A percentile compares a stretch with the other conserved stretches of the same genome.
Conservation (phyloP, 2,888 invertebrate genomes). For the Timema podura region DNA sequence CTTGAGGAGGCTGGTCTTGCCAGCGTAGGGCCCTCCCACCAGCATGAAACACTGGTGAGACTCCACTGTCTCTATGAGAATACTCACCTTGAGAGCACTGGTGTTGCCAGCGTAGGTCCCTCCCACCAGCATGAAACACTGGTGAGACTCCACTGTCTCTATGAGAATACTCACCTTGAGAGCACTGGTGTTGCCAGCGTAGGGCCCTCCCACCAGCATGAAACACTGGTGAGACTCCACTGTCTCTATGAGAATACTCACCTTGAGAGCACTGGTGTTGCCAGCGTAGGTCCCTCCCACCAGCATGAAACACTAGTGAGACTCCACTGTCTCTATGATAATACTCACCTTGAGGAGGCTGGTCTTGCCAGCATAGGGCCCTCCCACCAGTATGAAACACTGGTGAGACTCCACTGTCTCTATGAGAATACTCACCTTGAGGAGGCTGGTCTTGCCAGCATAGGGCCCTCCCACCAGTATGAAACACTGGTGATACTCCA, state of each 20-base stretch:
- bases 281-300: conserved; percentile 81
- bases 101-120: conserved; percentile 82
- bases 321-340: too few relatives aligned
- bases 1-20: conserved; percentile 68
- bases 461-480: conserved; percentile 85
- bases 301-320: conserved; percentile 90
- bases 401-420: too few relatives aligned
- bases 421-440: too few relatives aligned
- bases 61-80: too few relatives aligned
- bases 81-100: conserved; percentile 53
- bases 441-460: conserved; percentile 76
- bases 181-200: conserved; percentile 76
- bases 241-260: too few relatives aligned
- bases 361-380: conserved; percentile 79
- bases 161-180: too few relatives aligned
- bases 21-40: conserved; percentile 79
- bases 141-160: too few relatives aligned
- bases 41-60: conserved; percentile 94
- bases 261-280: conserved; percentile 66
- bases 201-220: conserved; percentile 85
- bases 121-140: conserved; percentile 90
- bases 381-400: conserved; percentile 89
- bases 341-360: conserved; percentile 54
- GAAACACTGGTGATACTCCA: too few relatives aligned
- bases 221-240: too few relatives aligned